A percentile compares a stretch with the other conserved stretches of the same genome.
These are phyloP conservation scores for Diadophis punctatus DNA, from an alignment of 2,113 vertebrate genomes.

Conservation along the genomic window DNA sequence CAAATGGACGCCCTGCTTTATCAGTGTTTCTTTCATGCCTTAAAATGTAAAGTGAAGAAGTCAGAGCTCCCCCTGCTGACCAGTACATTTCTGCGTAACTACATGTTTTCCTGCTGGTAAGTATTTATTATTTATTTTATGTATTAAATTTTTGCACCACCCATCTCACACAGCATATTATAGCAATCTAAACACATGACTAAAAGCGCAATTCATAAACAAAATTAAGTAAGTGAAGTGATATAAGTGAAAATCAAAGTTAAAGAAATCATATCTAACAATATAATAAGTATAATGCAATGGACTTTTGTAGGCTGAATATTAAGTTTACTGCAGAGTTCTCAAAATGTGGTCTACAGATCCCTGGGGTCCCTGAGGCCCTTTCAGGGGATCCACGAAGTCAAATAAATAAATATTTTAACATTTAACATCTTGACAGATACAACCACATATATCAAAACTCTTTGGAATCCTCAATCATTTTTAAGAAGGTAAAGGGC, in stretches of 20 bases:
- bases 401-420: background rate
- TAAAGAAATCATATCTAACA: background rate
- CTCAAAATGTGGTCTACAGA: background rate
- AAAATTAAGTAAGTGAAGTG: background rate
- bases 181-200: background rate
- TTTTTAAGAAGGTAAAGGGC: background rate
- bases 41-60: slow-evolving; percentile 91
- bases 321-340: background rate
- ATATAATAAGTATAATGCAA: slow-evolving; percentile 61
- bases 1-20: slow-evolving; percentile 86
- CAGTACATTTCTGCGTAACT: slow-evolving; percentile 87
- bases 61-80: slow-evolving; percentile 92
- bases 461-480: background rate
- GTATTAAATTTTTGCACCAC: background rate
- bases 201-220: background rate
- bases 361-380: background rate
- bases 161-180: background rate
- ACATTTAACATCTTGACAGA: background rate
- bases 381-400: background rate
- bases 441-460: background rate
- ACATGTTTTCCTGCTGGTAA: slow-evolving; percentile 96
- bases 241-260: background rate
- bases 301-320: background rate
- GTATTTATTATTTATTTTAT: slow-evolving; percentile 11
- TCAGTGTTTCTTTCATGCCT: slow-evolving; percentile 88